Percentiles rank a stretch among this genome's conserved stretches.
Conservation (phyloP, 1,140 invertebrate species). For the Charaxes varanes region DNA sequence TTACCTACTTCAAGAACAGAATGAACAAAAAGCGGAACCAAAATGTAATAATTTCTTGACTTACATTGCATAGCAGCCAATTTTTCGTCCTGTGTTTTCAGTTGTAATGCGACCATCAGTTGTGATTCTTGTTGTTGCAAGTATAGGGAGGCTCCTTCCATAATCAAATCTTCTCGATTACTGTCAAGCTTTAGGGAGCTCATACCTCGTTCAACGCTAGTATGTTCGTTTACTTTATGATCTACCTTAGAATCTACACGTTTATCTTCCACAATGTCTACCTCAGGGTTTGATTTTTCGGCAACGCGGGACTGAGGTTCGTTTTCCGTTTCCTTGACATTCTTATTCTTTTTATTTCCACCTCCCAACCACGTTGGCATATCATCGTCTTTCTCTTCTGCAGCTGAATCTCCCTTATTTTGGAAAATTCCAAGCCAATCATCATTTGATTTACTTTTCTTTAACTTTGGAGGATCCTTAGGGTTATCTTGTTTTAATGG, state of each 20-base stretch:
- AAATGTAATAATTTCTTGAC: slow-evolving; percentile 3
- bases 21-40: background rate
- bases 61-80: slow-evolving; percentile 64
- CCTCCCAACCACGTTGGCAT: slow-evolving; percentile 59
- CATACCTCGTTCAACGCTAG: slow-evolving; percentile 8
- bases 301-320: slow-evolving; percentile 19
- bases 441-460: slow-evolving; percentile 45
- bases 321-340: slow-evolving; percentile 23
- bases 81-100: slow-evolving; percentile 71
- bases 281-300: slow-evolving; percentile 12
- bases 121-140: slow-evolving; percentile 70
- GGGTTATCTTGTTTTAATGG: slow-evolving; percentile 16
- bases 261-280: slow-evolving; percentile 8
- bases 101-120: slow-evolving; percentile 65
- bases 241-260: slow-evolving; percentile 13
- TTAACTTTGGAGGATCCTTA: slow-evolving; percentile 25
- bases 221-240: too few species aligned
- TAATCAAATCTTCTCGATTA: slow-evolving; percentile 47
- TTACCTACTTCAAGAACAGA: background rate
- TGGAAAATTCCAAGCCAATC: slow-evolving; percentile 68
- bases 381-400: slow-evolving; percentile 33
- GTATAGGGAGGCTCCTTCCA: slow-evolving; percentile 60
- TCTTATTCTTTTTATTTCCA: slow-evolving; percentile 42
- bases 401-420: slow-evolving; percentile 35
- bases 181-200: slow-evolving; percentile 14